Evolutionary conservation across 1,140 invertebrate species (phyloP).

Genomic region (Lucilia sericata): DNA sequence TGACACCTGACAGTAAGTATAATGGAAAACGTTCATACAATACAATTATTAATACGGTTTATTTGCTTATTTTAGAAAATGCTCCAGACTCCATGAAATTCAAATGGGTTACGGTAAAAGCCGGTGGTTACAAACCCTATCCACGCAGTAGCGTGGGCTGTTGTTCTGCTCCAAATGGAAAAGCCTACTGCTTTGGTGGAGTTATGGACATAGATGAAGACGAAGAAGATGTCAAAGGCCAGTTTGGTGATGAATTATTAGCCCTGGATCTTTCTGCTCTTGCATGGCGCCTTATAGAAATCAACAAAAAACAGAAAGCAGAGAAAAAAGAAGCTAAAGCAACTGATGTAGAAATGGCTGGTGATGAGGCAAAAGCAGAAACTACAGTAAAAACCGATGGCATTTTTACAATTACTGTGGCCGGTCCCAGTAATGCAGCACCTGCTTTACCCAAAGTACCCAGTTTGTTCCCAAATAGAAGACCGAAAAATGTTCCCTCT

Average conservation of each 20-base stretch:
- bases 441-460: slow-evolving; percentile 55
- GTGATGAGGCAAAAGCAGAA: slow-evolving; percentile 55
- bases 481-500: slow-evolving; percentile 73
- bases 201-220: slow-evolving; percentile 86
- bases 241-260: slow-evolving; percentile 87
- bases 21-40: not conserved
- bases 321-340: slow-evolving; percentile 61
- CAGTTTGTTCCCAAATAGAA: slow-evolving; percentile 51
- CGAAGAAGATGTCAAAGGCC: slow-evolving; percentile 83
- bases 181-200: slow-evolving; percentile 76
- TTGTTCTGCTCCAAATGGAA: slow-evolving; percentile 66
- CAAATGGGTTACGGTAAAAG: slow-evolving; percentile 81
- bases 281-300: slow-evolving; percentile 76
- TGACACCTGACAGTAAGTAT: slow-evolving; percentile 77
- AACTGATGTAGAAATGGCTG: slow-evolving; percentile 59
- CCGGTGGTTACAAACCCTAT: slow-evolving; percentile 75
- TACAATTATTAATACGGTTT: slow-evolving; percentile 48
- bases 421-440: slow-evolving; percentile 61
- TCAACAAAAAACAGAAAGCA: slow-evolving; percentile 70
- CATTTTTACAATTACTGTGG: slow-evolving; percentile 79
- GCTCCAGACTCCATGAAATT: slow-evolving; percentile 75
- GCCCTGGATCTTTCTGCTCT: slow-evolving; percentile 81
- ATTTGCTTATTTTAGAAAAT: not conserved
- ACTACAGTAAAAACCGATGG: slow-evolving; percentile 72
- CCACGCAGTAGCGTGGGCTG: slow-evolving; percentile 77